phyloP scores from a whole-genome alignment of 2,113 vertebrate species.

The Orthonyx spaldingii region DNA sequence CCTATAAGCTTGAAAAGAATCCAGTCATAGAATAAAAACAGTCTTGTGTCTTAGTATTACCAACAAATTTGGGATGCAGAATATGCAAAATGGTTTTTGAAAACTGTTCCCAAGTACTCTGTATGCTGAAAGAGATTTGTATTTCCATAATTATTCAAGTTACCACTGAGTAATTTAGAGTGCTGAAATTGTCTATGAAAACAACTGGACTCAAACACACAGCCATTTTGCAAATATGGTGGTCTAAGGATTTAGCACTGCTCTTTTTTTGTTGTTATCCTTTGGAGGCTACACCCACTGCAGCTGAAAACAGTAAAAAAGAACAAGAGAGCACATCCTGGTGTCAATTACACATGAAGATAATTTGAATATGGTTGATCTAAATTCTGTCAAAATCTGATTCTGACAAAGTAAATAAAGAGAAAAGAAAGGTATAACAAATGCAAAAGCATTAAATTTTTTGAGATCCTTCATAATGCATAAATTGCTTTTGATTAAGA shows the following conservation, averaged over 20 bases:
- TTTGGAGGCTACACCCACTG: background rate
- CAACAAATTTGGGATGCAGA: background rate
- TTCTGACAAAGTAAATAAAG: background rate
- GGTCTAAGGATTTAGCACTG: background rate
- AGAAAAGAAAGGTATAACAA: background rate
- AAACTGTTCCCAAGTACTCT: background rate
- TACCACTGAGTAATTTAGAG: conserved; percentile 3
- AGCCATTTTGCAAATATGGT: background rate
- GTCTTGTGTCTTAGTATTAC: background rate
- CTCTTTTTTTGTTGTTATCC: background rate
- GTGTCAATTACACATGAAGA: background rate
- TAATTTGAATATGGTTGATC: background rate
- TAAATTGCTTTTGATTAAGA: background rate
- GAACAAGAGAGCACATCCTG: background rate
- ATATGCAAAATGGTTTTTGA: background rate
- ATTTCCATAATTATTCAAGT: conserved; percentile 20
- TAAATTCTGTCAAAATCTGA: background rate
- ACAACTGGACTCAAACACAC: background rate
- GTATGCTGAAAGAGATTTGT: background rate
- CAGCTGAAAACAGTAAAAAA: conserved; percentile 14
- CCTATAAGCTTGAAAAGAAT: conserved; percentile 24
- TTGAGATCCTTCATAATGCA: background rate
- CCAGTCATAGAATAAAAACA: background rate
- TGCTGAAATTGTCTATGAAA: conserved; percentile 12
- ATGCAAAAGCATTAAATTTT: background rate